Evolutionary conservation across 2,797 vertebrate genomes (phyloP).

Genomic region (Hylomyscus alleni): DNA sequence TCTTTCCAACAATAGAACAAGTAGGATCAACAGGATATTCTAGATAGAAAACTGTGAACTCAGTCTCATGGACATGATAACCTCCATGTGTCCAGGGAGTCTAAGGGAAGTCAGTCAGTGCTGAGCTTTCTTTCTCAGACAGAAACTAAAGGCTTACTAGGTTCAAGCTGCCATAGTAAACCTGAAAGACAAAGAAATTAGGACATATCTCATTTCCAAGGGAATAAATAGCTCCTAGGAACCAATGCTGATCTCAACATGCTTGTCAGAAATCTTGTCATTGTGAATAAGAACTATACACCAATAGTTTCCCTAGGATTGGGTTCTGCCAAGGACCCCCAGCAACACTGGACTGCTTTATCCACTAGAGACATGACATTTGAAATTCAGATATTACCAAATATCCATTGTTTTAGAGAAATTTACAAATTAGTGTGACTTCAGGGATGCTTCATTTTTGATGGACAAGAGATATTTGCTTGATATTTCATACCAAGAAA

Average conservation of each 20-base stretch:
- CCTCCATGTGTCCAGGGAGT: neutral
- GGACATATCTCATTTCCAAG: neutral
- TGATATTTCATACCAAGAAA: slow-evolving; percentile 19
- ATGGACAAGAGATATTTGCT: neutral
- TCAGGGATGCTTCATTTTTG: neutral
- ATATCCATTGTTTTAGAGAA: neutral
- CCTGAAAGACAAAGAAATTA: slow-evolving; percentile 31
- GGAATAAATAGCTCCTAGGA: neutral
- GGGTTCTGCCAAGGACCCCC: neutral
- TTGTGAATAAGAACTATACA: neutral
- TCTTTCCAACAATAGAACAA: neutral
- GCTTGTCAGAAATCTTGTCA: neutral
- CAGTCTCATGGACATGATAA: neutral
- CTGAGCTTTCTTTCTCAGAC: neutral
- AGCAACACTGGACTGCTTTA: neutral
- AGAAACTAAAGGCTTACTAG: neutral
- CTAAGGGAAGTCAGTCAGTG: neutral
- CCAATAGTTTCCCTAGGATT: neutral
- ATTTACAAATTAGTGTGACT: neutral
- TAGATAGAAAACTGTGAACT: slow-evolving; percentile 6
- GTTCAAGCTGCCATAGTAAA: neutral
- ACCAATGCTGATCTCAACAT: neutral
- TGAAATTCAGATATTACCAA: neutral
- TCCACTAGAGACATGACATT: neutral
- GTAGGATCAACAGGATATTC: neutral